Conservation (phyloP, 2,113 vertebrate genomes). For the Corvus hawaiiensis region DNA sequence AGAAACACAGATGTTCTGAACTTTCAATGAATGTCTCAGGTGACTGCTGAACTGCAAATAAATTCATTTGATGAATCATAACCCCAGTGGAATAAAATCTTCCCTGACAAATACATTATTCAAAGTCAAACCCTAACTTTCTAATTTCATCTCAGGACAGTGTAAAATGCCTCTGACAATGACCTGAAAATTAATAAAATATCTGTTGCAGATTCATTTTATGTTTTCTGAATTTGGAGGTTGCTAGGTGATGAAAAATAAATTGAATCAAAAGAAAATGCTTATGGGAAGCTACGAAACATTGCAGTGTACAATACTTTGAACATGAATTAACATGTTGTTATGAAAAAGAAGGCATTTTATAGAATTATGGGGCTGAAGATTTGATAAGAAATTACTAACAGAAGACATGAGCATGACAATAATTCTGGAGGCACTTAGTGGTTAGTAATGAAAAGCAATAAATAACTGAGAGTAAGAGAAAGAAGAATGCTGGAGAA, state of each 20-base stretch:
- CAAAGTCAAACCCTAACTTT: slow-evolving; percentile 25
- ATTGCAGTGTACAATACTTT: slow-evolving; percentile 8
- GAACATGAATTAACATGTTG: slow-evolving; percentile 22
- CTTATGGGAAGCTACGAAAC: neutral
- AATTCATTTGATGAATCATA: neutral
- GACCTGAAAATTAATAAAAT: slow-evolving; percentile 40
- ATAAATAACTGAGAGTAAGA: neutral
- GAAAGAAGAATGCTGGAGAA: neutral
- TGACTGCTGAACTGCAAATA: neutral
- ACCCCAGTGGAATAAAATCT: slow-evolving; percentile 4
- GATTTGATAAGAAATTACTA: neutral
- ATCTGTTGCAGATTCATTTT: neutral
- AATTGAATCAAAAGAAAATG: slow-evolving; percentile 27
- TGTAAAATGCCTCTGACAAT: neutral
- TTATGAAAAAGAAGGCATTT: neutral
- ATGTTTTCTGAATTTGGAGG: neutral
- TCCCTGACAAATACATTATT: slow-evolving; percentile 17
- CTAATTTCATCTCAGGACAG: slow-evolving; percentile 9
- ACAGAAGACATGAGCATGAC: neutral
- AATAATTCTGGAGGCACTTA: slow-evolving; percentile 12
- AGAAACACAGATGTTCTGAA: slow-evolving; percentile 14
- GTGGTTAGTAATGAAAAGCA: neutral
- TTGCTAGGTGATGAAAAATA: slow-evolving; percentile 51
- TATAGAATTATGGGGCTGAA: neutral
- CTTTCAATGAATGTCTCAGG: neutral